Evolutionary conservation across 2,113 vertebrate genomes (phyloP), one percentile per base, ranked within the genome.

Genomic region (Symphodus melops): DNA sequence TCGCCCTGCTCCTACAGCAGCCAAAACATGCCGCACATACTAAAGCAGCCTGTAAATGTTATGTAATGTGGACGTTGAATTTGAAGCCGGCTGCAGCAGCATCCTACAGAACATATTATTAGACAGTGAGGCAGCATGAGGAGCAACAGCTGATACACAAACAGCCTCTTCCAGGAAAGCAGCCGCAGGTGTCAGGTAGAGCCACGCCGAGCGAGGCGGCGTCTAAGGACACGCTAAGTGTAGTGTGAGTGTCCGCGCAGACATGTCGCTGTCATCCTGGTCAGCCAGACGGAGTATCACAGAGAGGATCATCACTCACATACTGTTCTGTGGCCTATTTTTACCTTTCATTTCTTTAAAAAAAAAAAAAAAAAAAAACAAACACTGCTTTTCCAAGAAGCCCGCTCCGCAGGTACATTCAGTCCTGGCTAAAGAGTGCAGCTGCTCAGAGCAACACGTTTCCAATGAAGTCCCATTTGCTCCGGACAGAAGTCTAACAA

Each of bases 381-480:
- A 73, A 19, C 72, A 19, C 41, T 10, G 37, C 53, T 72, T 75
- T 91, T 83, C 79, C 70, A 55, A 83, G 85, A 89, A 88, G 64
- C 74, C 21, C 8, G 9, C 13, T 17, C 72, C 62, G 2, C 73
- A 88, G 84, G 84, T 88, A 90, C 83, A 88, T 44, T 0, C 19
- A 73, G 88, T 86, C 21, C 84, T 71, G 75, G 42, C 65, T 44
- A 75, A 79, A 68, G 72, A 68, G 72, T 20, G 11, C 84, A 82
- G 83, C 76, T 68, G 72, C 56, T 75, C 19, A 20, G 64, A 75
- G 55, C 9, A 76, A 78, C 74, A 68, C 20, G 12, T 70, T 75
- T 75, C 71, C 78, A 73, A 25, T 68, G 67, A 85, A 89, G 82
- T 67, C 76, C 62, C 75, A 82, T 89, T 87, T 66, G 37, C 48